Evolutionary conservation across 2,113 vertebrate species (phyloP), one percentile per base, ranked within the genome.

Genomic region (Colossoma macropomum): DNA sequence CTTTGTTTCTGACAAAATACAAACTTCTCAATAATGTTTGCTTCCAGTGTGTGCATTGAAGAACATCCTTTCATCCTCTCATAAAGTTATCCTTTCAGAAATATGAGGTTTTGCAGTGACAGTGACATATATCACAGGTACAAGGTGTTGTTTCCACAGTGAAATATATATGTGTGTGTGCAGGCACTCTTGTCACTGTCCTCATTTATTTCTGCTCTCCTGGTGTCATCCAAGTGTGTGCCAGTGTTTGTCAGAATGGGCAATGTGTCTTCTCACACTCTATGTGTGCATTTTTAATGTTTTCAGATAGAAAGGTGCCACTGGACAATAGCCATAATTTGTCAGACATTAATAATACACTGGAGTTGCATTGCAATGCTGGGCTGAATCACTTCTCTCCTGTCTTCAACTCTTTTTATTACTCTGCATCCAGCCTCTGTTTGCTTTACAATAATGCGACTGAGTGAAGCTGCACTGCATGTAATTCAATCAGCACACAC

Each of bases 321-420:
- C 38, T 87, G 90, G 81, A 85, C 91, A 90, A 92, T 92, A 90
- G 84, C 84, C 75, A 85, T 91, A 90, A 91, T 94, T 94, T 92
- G 91, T 93, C 91, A 92, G 85, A 62, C 87, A 89, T 94, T 90
- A 94, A 93, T 93, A 92, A 93, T 94, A 91, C 89, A 93, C 82
- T 62, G 50, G 50, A 34, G 52, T 59, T 66, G 38, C 54, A n/a
- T 23, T 45, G 34, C 56, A 71, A 45, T 68, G 59, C 23, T 73
- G 19, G 32, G 50, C 73, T 3, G 10, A 27, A 59, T 54, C 75
- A 83, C 72, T 30, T 73, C 38, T 73, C 52, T 13, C 32, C 17
- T 78, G 27, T 13, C 9, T 54, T 28, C 17, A 32, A 32, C 62
- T 11, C 48, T 30, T 23, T n/a, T 21, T 50, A n/a, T 70, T 17